Base-by-base conservation (phyloP, 1,140 invertebrate species). In the Nasonia vitripennis region DNA sequence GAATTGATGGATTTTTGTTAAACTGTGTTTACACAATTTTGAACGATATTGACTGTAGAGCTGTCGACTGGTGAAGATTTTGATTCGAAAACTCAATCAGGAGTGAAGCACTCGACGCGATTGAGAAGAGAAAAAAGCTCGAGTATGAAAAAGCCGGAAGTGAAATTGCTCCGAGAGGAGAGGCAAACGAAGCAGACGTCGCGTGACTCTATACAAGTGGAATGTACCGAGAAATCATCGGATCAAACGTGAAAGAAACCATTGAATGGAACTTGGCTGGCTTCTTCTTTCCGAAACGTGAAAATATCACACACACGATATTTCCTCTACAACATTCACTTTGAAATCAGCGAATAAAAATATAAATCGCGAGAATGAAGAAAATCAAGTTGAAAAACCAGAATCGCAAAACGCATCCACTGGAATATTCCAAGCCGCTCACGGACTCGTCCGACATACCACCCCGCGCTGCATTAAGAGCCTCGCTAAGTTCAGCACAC, bases 191-290 rank as follows among this genome's bases (percentile, higher is more conserved):
- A 75, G 6, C 17, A 41, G 20, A 23, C 71, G 20, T 9, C 10
- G 7, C 68, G 68, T 81, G 37, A 81, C 6, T 14, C 11, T 34
- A 51, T 11, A 51, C 45, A 34, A 73, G n/a, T 73, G 34, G 45
- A 71, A 73, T n/a, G 27, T 74, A 20, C 23, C 27, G 31, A 74
- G 73, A n/a, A 17, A 74, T 37, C 27, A 73, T 81, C 23, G 67
- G 68, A 71, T 48, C 23, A 17, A 31, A 31, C 20, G 17, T 48
- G n/a, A 71, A 31, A 14, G 37, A 71, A 51, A 48, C 67, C 68
- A 75, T 82, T 82, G 71, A 75, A 75, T 62, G 4, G 2, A 48
- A 70, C 67, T 14, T 51, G 51, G 0, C 3, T 51, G 23, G 23
- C n/a, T 81, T 73, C 45, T 71, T 48, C 34, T 48, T 48, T 67